Conservation (phyloP, 2,797 vertebrate genomes). For the Labeo calbasu region DNA sequence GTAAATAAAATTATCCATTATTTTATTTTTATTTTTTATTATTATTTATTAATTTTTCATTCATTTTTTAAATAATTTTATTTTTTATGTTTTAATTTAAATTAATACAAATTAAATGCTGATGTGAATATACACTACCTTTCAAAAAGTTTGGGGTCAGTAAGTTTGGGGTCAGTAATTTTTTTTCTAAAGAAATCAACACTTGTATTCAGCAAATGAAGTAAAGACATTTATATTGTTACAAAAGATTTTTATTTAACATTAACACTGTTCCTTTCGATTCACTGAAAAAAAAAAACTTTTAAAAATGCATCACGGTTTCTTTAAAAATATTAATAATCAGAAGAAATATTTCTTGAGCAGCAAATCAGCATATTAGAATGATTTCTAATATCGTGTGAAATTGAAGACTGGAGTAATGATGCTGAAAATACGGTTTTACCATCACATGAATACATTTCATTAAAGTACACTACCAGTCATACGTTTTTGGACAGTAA, state of each 20-base stretch:
- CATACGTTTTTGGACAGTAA: too few species aligned
- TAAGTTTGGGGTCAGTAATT: background rate
- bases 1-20: background rate
- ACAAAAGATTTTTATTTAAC: background rate
- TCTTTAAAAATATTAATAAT: background rate
- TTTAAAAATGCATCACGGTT: background rate
- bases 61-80: too few species aligned
- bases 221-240: background rate
- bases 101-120: background rate
- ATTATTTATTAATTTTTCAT: too few species aligned
- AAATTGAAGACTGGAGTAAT: background rate
- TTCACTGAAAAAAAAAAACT: background rate
- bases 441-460: background rate
- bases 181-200: background rate
- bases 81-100: background rate
- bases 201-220: background rate
- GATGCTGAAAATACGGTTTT: background rate
- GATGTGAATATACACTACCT: too few species aligned
- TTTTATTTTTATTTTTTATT: background rate
- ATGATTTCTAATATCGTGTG: background rate
- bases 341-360: background rate
- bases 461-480: background rate
- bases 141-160: background rate
- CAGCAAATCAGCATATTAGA: background rate
- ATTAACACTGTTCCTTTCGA: background rate